These are phyloP conservation scores for Parnassius orleans DNA, from an alignment of 2,888 invertebrate genomes.

Conservation along the genomic window DNA sequence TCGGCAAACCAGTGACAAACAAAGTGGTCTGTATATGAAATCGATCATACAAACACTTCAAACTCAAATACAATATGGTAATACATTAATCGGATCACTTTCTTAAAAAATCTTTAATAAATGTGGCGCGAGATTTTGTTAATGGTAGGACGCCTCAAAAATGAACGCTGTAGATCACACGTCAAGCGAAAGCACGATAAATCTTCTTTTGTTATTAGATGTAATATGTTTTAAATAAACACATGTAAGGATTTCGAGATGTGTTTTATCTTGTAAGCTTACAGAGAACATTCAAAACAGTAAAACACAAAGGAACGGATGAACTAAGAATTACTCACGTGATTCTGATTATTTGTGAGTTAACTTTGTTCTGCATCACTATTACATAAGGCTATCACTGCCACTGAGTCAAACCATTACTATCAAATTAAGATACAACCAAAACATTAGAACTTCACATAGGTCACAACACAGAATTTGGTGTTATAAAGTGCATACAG, in stretches of 20 bases:
- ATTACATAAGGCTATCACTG: neutral
- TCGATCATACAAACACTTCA: constrained; percentile 48
- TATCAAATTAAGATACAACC: neutral
- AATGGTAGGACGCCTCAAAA: constrained; percentile 54
- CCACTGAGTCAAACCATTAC: neutral
- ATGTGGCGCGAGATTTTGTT: constrained; percentile 40
- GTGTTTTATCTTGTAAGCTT: constrained; percentile 12
- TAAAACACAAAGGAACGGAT: constrained; percentile 13
- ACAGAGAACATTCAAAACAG: constrained; percentile 18
- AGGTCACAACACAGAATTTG: too few species aligned
- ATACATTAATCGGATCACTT: constrained; percentile 51
- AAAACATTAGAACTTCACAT: too few species aligned
- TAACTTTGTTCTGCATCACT: constrained; percentile 5
- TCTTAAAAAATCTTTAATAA: constrained; percentile 38
- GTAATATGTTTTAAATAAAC: constrained; percentile 49
- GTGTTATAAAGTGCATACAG: too few species aligned
- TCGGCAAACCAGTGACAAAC: neutral
- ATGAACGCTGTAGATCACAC: constrained; percentile 54
- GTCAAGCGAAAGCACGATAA: constrained; percentile 60
- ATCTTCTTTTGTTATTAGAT: constrained; percentile 66
- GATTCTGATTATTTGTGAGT: neutral
- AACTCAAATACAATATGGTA: constrained; percentile 40
- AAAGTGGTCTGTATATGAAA: constrained; percentile 21
- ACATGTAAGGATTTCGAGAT: constrained; percentile 32
- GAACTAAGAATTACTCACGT: neutral